These are phyloP conservation scores for Dascillus cervinus DNA, from an alignment of 2,888 invertebrate species.

Conservation along the genomic window DNA sequence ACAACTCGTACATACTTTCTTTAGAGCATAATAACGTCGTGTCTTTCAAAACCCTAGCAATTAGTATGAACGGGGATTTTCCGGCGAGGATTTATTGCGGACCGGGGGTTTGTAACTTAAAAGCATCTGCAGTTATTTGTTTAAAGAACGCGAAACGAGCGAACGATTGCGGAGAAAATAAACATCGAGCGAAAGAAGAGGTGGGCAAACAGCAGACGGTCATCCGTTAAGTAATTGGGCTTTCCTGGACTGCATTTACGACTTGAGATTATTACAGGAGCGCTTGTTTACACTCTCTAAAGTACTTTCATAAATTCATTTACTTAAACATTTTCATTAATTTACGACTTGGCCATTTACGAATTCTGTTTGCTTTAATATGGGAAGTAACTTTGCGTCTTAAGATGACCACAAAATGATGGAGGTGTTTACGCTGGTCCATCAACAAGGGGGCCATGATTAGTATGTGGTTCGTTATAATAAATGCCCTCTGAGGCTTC, in stretches of 20 bases:
- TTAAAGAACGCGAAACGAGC: slow-evolving; percentile 31
- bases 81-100: slow-evolving; percentile 5
- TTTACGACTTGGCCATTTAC: too few species aligned
- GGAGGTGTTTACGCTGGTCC: slow-evolving; percentile 35
- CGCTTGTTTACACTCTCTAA: background rate
- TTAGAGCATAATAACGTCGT: too few species aligned
- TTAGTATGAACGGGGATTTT: slow-evolving; percentile 5
- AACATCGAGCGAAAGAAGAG: slow-evolving; percentile 33
- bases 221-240: slow-evolving; percentile 41
- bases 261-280: slow-evolving; percentile 12
- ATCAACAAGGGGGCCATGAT: slow-evolving; percentile 31
- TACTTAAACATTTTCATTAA: too few species aligned
- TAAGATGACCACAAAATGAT: slow-evolving; percentile 31
- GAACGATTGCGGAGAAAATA: slow-evolving; percentile 31
- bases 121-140: slow-evolving; percentile 26
- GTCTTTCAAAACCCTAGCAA: too few species aligned
- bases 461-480: slow-evolving; percentile 35
- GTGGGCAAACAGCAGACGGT: slow-evolving; percentile 37
- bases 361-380: too few species aligned
- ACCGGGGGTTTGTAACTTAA: slow-evolving; percentile 7
- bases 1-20: background rate
- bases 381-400: slow-evolving; percentile 17
- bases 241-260: slow-evolving; percentile 26
- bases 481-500: slow-evolving; percentile 27
- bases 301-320: background rate